Base-by-base conservation (phyloP, 2,888 invertebrate genomes). In the Melieria picta region DNA sequence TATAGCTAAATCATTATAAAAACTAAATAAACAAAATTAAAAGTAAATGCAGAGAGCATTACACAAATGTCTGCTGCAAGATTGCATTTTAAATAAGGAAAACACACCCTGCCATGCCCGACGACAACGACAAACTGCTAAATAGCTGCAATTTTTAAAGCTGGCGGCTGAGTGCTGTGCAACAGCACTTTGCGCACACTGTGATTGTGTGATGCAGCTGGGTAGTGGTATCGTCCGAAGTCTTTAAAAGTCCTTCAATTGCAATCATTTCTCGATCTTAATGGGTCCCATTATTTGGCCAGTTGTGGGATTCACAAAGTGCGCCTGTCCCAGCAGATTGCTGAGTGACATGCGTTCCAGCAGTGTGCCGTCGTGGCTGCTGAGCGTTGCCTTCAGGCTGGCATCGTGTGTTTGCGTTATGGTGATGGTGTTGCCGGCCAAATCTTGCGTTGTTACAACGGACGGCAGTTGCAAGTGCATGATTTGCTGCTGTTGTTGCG, bases 381-480 rank as follows among this genome's bases (percentile, higher is more conserved):
- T 79, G 6, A 80, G 61, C 4, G 79, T 69, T 42, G 69, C 77
- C 76, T 82, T 82, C 45, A 82, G 72, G 43, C 76, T 78, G 1
- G 78, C 77, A 69, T 77, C 77, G 45, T 71, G 76, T 13, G 85
- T 78, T 72, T 86, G 85, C 11, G 84, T 85, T 57, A 86, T 85
- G 47, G 86, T 85, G 64, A 86, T 85, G 5, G 86, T 86, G 74
- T 83, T 85, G 4, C 83, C 83, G 48, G 81, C 81, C 48, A 85
- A 71, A 74, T 84, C 83, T 72, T 83, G 83, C 43, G 82, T 80
- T 62, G 83, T 80, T 4, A 83, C 83, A 13, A 82, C 79, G 0
- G 75, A 71, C 5, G 82, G 81, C 73, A 85, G 77, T 74, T 85
- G 84, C 42, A 86, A 74, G 78, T 87, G 83, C 83, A 85, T 85